Conservation (phyloP, 2,113 vertebrate genomes). For the Eclectus roratus region DNA sequence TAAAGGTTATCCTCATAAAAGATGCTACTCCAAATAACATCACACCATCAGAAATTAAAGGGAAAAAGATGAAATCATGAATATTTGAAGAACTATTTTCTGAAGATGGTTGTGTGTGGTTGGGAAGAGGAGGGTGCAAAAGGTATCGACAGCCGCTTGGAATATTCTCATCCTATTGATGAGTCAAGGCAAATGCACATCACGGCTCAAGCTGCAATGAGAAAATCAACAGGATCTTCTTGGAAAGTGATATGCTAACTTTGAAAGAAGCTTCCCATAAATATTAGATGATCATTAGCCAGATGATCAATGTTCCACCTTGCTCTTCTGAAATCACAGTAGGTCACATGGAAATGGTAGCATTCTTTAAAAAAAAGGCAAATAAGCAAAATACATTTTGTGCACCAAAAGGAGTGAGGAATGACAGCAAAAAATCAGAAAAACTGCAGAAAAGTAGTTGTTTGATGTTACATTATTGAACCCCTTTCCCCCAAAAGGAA, state of each 20-base stretch:
- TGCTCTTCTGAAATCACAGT: neutral
- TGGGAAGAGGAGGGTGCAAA: neutral
- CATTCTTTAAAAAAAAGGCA: neutral
- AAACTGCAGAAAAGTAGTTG: neutral
- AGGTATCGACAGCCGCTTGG: neutral
- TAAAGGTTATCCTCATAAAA: neutral
- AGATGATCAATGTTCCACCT: neutral
- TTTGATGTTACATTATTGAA: neutral
- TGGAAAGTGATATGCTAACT: neutral
- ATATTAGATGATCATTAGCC: no score
- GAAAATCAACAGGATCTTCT: neutral
- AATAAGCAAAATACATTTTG: neutral
- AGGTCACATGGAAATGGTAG: neutral
- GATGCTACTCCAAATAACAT: neutral
- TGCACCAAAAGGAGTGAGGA: neutral
- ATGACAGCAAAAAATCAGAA: neutral
- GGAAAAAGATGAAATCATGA: neutral
- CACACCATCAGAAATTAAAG: neutral
- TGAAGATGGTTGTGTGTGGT: neutral
- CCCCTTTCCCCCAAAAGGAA: neutral
- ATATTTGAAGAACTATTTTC: neutral
- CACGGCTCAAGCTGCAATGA: neutral
- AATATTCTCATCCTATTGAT: fast-evolving
- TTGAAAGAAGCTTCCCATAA: neutral
- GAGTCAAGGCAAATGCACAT: neutral